These are phyloP conservation scores for Laothoe populi DNA, from an alignment of 2,888 invertebrate genomes.

Conservation along the genomic window DNA sequence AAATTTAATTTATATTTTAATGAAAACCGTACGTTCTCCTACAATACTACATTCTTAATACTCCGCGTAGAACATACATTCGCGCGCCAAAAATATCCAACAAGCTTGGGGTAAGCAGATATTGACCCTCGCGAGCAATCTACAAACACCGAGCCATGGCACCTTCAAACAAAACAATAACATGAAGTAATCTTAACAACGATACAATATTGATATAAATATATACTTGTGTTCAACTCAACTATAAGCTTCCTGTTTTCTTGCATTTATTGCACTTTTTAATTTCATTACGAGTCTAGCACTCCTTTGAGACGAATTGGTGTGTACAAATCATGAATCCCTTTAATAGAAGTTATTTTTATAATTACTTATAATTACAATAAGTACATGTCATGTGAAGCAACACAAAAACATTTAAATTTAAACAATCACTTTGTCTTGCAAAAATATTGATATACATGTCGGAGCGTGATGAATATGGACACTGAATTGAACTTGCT, in stretches of 20 bases:
- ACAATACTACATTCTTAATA: conserved; percentile 3
- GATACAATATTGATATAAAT: conserved; percentile 24
- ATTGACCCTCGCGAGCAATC: too few species aligned
- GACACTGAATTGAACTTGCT: too few species aligned
- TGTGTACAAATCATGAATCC: neutral
- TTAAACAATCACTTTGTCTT: neutral
- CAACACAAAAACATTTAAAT: conserved; percentile 10
- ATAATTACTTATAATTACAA: conserved; percentile 10
- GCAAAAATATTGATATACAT: neutral
- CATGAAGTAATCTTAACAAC: conserved; percentile 25
- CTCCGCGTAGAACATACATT: conserved; percentile 10
- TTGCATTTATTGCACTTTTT: conserved; percentile 17
- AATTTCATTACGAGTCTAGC: neutral
- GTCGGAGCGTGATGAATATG: too few species aligned
- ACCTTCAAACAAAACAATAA: conserved; percentile 26
- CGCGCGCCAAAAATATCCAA: conserved; percentile 7
- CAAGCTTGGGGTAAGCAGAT: too few species aligned
- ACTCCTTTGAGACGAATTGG: conserved; percentile 7
- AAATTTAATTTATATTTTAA: conserved; percentile 2
- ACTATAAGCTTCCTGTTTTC: conserved; percentile 16
- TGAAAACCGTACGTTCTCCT: conserved; percentile 5
- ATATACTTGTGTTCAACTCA: conserved; percentile 12
- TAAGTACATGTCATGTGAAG: conserved; percentile 21
- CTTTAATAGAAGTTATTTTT: neutral
- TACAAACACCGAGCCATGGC: conserved; percentile 21